phyloP scores from a whole-genome alignment of 2,797 vertebrate genomes.

The Adrianichthys oophorus region DNA sequence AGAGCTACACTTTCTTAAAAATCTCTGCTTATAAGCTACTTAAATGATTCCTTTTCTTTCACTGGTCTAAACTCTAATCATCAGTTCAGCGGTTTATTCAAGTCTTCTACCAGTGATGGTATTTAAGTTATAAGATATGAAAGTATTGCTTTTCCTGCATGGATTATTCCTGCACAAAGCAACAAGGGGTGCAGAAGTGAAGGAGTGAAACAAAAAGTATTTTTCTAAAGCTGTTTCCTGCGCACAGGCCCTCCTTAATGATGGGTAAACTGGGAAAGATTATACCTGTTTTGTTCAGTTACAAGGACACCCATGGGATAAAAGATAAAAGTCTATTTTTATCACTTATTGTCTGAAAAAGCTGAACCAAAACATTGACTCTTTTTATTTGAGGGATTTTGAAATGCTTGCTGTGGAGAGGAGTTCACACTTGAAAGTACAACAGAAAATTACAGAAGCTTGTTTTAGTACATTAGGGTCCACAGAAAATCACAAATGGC shows the following conservation, averaged over 20 bases:
- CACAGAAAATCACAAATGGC: constrained; percentile 52
- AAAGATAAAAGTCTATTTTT: constrained; percentile 73
- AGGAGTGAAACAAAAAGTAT: constrained; percentile 56
- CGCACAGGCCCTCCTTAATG: constrained; percentile 41
- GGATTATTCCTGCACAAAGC: constrained; percentile 22
- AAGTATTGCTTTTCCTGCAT: constrained; percentile 24
- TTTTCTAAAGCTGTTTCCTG: constrained; percentile 77
- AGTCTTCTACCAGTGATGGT: constrained; percentile 14
- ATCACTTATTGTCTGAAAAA: constrained; percentile 51
- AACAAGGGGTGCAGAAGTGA: constrained; percentile 20
- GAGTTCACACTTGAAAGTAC: constrained; percentile 20
- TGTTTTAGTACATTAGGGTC: constrained; percentile 73
- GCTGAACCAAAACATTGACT: constrained; percentile 50
- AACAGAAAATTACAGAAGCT: constrained; percentile 43
- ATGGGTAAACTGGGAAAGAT: constrained; percentile 7
- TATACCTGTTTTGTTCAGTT: constrained; percentile 29
- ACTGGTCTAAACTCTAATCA: constrained; percentile 16
- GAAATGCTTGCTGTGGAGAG: constrained; percentile 40
- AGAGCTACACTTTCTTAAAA: constrained; percentile 19
- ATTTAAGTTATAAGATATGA: constrained; percentile 20
- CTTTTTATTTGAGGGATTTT: constrained; percentile 56
- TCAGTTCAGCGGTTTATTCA: constrained; percentile 7
- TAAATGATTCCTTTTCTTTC: constrained; percentile 6
- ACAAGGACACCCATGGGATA: constrained; percentile 45
- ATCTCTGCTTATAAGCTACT: constrained; percentile 39